These are phyloP conservation scores for Indicator maculatus DNA, from an alignment of 2,113 vertebrate genomes.

Conservation along the genomic window DNA sequence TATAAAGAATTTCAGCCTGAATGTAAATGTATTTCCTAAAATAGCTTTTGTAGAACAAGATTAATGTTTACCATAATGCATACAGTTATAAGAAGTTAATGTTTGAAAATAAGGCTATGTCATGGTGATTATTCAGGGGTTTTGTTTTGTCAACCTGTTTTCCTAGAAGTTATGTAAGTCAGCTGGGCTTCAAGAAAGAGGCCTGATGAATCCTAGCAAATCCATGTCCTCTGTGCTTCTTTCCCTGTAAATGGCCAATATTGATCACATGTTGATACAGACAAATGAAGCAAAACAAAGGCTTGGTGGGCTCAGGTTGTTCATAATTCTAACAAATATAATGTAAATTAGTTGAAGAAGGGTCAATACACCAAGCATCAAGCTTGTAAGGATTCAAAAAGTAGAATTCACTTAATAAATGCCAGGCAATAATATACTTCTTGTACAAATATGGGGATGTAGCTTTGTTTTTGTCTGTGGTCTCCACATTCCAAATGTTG, in stretches of 20 bases:
- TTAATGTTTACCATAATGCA: not conserved
- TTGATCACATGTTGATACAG: not conserved
- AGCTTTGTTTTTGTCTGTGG: not conserved
- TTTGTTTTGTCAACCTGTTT: not conserved
- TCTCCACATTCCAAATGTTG: not conserved
- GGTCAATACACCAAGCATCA: not conserved
- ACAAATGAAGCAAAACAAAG: not conserved
- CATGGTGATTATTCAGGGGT: not conserved
- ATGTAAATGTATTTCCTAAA: not conserved
- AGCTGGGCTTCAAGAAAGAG: not conserved
- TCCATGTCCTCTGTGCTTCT: not conserved
- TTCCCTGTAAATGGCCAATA: not conserved
- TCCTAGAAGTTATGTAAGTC: not conserved
- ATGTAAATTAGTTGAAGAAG: not conserved
- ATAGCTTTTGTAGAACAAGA: not conserved
- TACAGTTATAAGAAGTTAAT: not conserved
- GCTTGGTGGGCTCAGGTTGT: not conserved
- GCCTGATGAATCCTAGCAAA: not conserved
- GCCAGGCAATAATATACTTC: not conserved
- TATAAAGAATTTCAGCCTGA: not conserved
- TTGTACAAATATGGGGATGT: rapidly evolving
- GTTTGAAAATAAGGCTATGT: not conserved
- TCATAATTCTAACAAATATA: not conserved
- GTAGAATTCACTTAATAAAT: rapidly evolving
- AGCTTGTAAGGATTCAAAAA: not conserved